A percentile compares a stretch with the other conserved stretches of the same genome.
Conservation (phyloP, 2,113 vertebrate species). For the Apteryx mantelli region DNA sequence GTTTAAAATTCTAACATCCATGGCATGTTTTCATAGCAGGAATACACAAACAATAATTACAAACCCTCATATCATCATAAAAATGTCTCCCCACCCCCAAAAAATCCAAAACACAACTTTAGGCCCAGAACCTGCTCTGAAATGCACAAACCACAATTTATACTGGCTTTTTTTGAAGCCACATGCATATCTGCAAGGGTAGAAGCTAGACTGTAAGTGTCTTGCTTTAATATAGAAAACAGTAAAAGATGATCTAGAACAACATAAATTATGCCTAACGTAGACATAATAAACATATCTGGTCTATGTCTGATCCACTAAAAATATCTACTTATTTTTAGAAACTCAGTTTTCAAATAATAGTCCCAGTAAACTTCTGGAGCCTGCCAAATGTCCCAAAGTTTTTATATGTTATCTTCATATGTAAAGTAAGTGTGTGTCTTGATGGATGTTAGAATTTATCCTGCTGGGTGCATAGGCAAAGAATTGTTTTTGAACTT, state of each 20-base stretch:
- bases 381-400: background rate
- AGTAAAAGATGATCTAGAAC: background rate
- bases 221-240: background rate
- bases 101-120: background rate
- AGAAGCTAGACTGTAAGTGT: background rate
- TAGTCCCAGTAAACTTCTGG: background rate
- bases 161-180: background rate
- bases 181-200: background rate
- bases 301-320: background rate
- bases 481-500: background rate
- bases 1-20: background rate
- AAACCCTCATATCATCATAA: background rate
- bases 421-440: rapidly evolving
- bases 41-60: background rate
- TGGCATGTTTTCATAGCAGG: background rate
- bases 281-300: background rate
- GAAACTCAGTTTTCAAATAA: background rate
- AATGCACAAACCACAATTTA: background rate
- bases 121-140: background rate
- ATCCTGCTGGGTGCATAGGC: background rate
- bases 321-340: background rate
- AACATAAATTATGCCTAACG: background rate
- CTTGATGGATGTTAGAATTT: background rate
- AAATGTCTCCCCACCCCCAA: background rate
- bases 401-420: background rate